Conservation (phyloP, 2,888 invertebrate species). For the Elysia crispata region DNA sequence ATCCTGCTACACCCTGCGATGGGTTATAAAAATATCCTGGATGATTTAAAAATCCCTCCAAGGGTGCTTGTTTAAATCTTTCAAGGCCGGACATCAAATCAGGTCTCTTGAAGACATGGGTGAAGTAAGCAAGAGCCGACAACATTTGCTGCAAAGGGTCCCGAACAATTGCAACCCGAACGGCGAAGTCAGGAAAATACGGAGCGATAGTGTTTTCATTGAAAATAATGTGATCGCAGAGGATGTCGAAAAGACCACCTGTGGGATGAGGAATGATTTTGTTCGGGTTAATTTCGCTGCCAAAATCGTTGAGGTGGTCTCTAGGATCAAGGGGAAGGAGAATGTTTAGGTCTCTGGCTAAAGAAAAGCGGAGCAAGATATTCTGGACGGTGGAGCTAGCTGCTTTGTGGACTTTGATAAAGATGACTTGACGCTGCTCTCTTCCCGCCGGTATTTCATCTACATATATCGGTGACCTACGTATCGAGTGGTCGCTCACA, state of each 20-base stretch:
- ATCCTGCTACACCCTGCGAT: neutral
- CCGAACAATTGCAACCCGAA: slow-evolving; percentile 43
- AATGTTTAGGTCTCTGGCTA: slow-evolving; percentile 44
- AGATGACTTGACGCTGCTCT: slow-evolving; percentile 35
- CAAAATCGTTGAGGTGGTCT: slow-evolving; percentile 23
- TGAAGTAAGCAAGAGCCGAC: slow-evolving; percentile 48
- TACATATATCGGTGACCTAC: too few species aligned
- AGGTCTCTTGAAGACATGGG: neutral
- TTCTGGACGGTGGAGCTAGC: slow-evolving; percentile 50
- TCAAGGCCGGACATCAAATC: slow-evolving; percentile 14
- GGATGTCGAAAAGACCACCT: slow-evolving; percentile 31
- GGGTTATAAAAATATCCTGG: too few species aligned
- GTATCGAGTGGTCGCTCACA: too few species aligned
- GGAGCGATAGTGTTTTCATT: slow-evolving; percentile 17
- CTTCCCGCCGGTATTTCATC: neutral
- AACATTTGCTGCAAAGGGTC: slow-evolving; percentile 41
- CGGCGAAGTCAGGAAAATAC: slow-evolving; percentile 14
- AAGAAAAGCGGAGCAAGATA: slow-evolving; percentile 47
- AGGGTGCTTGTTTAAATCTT: too few species aligned
- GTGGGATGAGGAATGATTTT: neutral
- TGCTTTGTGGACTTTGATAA: slow-evolving; percentile 53
- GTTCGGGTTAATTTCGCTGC: neutral
- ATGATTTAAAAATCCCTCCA: too few species aligned
- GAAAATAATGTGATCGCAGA: slow-evolving; percentile 47
- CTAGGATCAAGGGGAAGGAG: slow-evolving; percentile 35